Conservation (phyloP, 2,888 invertebrate species). For the Heliconius ismenius region DNA sequence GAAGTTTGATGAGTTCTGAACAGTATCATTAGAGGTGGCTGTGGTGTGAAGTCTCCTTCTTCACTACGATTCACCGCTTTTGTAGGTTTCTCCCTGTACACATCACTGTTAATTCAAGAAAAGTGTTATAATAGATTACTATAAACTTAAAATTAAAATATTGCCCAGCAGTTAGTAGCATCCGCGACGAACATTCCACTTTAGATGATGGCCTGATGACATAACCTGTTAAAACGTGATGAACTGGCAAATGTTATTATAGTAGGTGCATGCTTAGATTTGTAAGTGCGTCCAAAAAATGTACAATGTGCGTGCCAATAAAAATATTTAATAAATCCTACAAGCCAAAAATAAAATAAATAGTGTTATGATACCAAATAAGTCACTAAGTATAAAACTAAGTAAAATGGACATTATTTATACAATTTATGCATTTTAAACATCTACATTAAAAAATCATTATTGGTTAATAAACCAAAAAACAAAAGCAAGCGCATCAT, state of each 20-base stretch:
- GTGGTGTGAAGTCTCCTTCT: constrained; percentile 84
- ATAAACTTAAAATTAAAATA: constrained; percentile 18
- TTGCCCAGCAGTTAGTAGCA: constrained; percentile 32
- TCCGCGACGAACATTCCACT: constrained; percentile 25
- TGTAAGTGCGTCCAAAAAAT: neutral
- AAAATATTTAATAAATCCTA: neutral
- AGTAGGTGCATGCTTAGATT: neutral
- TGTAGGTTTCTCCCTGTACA: constrained; percentile 75
- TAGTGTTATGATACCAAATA: too few species aligned
- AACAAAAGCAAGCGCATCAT: too few species aligned
- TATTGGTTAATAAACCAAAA: too few species aligned
- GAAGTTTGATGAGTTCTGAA: constrained; percentile 87
- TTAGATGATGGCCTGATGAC: constrained; percentile 24
- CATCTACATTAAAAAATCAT: too few species aligned
- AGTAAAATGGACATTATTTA: too few species aligned
- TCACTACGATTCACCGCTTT: constrained; percentile 61
- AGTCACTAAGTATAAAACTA: too few species aligned
- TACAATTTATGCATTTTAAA: too few species aligned
- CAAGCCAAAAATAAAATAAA: too few species aligned
- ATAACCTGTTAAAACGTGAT: constrained; percentile 19
- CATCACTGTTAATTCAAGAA: constrained; percentile 62
- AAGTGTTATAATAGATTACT: constrained; percentile 33
- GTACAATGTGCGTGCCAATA: neutral
- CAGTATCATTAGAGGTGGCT: constrained; percentile 89
- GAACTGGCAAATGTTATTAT: constrained; percentile 10